phyloP scores from a whole-genome alignment of 2,797 vertebrate species.

The Hephaestus fuliginosus region DNA sequence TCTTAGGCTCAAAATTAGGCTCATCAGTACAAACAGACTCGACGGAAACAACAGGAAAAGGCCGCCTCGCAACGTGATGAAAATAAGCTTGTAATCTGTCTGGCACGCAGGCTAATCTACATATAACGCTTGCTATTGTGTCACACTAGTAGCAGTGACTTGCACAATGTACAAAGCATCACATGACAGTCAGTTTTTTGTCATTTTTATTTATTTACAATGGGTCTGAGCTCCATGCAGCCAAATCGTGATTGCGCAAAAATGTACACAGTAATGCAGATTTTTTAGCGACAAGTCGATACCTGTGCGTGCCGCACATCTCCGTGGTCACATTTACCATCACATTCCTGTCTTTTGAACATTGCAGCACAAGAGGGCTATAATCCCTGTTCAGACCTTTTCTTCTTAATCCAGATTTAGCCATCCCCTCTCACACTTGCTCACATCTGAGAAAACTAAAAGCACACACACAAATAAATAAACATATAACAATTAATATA shows the following conservation, averaged over 20 bases:
- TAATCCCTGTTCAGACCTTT: neutral
- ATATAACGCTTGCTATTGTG: constrained; percentile 58
- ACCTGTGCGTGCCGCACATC: neutral
- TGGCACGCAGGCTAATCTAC: constrained; percentile 43
- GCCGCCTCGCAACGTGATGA: constrained; percentile 12
- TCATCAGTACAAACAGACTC: neutral
- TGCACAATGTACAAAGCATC: constrained; percentile 44
- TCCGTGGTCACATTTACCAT: neutral
- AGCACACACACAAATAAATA: neutral
- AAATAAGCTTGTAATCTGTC: constrained; percentile 54
- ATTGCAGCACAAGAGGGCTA: neutral
- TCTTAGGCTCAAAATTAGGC: neutral
- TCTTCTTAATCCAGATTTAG: constrained; percentile 16
- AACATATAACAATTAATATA: neutral
- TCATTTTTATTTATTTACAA: neutral
- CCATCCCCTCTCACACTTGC: neutral
- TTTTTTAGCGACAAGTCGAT: neutral
- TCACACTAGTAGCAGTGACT: constrained; percentile 19
- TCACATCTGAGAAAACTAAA: constrained; percentile 10
- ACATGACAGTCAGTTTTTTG: constrained; percentile 26
- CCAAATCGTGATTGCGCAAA: neutral
- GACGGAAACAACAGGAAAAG: constrained; percentile 4
- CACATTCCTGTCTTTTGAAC: neutral
- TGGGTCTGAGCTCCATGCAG: neutral
- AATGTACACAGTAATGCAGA: neutral